A percentile compares a stretch with the other conserved stretches of the same genome.
Evolutionary conservation across 2,888 invertebrate species (phyloP).

Genomic region (Noctua janthe): DNA sequence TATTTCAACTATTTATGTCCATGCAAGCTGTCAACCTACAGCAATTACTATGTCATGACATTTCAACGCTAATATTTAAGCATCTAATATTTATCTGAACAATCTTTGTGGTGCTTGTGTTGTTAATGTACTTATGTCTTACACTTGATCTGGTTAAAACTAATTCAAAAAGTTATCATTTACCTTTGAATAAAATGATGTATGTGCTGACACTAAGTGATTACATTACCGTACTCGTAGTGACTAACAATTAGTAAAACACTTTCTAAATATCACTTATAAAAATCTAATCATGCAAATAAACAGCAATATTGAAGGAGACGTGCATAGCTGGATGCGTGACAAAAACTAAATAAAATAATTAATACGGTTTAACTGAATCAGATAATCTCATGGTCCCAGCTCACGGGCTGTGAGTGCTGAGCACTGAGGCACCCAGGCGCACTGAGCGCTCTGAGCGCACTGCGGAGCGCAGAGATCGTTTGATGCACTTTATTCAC

Average conservation of each 20-base stretch:
- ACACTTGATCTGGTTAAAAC: constrained; percentile 85
- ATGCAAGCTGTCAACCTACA: constrained; percentile 80
- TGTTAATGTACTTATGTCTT: constrained; percentile 76
- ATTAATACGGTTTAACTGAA: constrained; percentile 79
- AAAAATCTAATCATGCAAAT: constrained; percentile 87
- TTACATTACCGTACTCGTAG: constrained; percentile 82
- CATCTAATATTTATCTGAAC: constrained; percentile 73
- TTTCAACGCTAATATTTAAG: constrained; percentile 75
- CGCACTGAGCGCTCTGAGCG: constrained; percentile 29
- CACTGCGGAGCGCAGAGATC: constrained; percentile 74
- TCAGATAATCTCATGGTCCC: constrained; percentile 80
- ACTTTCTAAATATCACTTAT: constrained; percentile 75
- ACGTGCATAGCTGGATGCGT: constrained; percentile 90
- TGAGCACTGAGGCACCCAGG: constrained; percentile 15
- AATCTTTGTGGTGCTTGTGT: constrained; percentile 69
- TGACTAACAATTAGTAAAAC: constrained; percentile 86
- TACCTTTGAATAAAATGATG: constrained; percentile 87
- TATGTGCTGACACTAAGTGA: constrained; percentile 89
- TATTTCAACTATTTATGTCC: constrained; percentile 76
- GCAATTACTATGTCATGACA: constrained; percentile 75
- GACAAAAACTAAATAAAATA: constrained; percentile 86
- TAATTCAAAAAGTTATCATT: constrained; percentile 78
- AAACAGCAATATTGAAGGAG: constrained; percentile 88
- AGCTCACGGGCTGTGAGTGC: constrained; percentile 68
- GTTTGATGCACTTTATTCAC: constrained; percentile 79